Base-by-base conservation (phyloP, 2,113 vertebrate species). In the Edolisoma coerulescens region DNA sequence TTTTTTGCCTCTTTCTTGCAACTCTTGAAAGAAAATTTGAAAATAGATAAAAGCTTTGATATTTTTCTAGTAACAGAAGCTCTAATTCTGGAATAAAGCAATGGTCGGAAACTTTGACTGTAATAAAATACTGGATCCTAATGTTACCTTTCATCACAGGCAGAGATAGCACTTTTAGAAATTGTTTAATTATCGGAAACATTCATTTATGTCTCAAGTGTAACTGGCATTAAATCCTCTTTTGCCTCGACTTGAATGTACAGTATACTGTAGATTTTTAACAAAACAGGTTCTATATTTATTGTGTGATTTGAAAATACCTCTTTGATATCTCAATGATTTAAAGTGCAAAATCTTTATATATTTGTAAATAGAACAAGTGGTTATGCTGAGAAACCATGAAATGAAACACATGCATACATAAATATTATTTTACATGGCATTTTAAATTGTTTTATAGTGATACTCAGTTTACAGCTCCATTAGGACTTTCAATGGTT, bases 211-310 rank as follows among this genome's bases (percentile, higher is more conserved):
- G 91, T 98, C 91, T 95, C 90, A 94, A 96, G 92, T 82, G 68
- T 96, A 97, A 95, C 93, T 97, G 95, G 86, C 78, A 95, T 97
- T 97, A 95, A 87, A 97, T 97, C 21, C 91, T 96, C 42, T 94
- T 89, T 97, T 97, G 96, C 95, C 96, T 97, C 85, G 76, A 98
- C 98, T 98, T 98, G 98, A 98, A 98, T 98, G 98, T 98, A 98
- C 95, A 97, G 97, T 97, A 94, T 94, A 97, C 94, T 97, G 95
- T 98, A 98, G 98, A 98, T 97, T 97, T 98, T 97, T 98, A 98
- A 98, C 91, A 92, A 95, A 97, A 92, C 97, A 97, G 96, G 97
- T 97, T 98, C 97, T 98, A 98, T 98, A 98, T 98, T 98, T 98
- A 98, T 98, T 97, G 96, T 96, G 97, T 98, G 97, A 97, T 96